phyloP scores from a whole-genome alignment of 2,888 invertebrate genomes.

The Biston stratarius region DNA sequence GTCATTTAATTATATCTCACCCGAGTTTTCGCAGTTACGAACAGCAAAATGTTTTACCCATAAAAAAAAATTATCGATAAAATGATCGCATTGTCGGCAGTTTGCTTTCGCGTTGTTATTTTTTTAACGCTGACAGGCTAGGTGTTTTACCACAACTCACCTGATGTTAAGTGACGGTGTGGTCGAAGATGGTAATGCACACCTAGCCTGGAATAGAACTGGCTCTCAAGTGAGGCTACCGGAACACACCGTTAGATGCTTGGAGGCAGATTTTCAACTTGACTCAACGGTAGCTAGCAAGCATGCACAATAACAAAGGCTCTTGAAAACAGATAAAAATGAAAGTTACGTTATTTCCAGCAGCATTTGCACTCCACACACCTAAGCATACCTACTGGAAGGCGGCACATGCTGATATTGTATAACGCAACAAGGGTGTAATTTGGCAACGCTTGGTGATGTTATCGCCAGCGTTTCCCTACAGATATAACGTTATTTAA shows the following conservation, averaged over 20 bases:
- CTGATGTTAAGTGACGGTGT: too few relatives aligned
- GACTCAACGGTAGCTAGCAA: too few relatives aligned
- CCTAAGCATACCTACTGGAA: conserved; percentile 33
- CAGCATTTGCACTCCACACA: conserved; percentile 23
- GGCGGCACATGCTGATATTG: conserved; percentile 61
- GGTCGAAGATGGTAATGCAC: too few relatives aligned
- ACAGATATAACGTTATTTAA: conserved; percentile 82
- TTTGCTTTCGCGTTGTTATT: conserved; percentile 26
- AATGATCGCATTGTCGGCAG: conserved; percentile 20
- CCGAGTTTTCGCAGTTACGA: conserved; percentile 15
- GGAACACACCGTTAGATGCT: too few relatives aligned
- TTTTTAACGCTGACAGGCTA: too few relatives aligned
- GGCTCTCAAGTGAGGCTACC: too few relatives aligned
- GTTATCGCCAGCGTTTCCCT: conserved; percentile 77
- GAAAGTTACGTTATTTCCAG: conserved; percentile 26
- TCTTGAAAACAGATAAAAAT: conserved; percentile 31
- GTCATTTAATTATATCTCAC: conserved; percentile 9
- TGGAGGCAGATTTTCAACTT: too few relatives aligned
- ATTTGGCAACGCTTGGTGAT: conserved; percentile 81
- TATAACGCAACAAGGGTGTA: conserved; percentile 79
- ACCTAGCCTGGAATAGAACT: too few relatives aligned
- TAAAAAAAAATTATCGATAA: conserved; percentile 27
- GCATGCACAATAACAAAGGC: conserved; percentile 26
- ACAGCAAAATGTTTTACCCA: conserved; percentile 7
- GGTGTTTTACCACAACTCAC: too few relatives aligned